Percentiles rank a stretch among this genome's conserved stretches.
Evolutionary conservation across 2,888 invertebrate species (phyloP).

Genomic region (Euphydryas editha): DNA sequence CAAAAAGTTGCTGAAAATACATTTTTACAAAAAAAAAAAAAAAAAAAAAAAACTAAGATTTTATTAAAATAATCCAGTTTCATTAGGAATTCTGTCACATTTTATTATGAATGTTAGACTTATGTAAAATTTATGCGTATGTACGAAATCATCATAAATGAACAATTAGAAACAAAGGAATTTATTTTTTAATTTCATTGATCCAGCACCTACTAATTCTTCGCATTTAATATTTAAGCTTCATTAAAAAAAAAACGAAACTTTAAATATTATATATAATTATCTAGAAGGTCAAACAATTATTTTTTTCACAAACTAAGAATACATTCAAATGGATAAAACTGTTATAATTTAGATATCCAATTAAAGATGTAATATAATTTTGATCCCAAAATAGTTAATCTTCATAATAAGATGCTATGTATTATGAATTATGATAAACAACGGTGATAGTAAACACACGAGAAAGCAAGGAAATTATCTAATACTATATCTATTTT

Average conservation of each 20-base stretch:
- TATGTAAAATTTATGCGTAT: too few relatives aligned
- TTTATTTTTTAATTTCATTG: neutral
- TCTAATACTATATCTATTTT: slow-evolving; percentile 57
- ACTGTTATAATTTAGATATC: slow-evolving; percentile 51
- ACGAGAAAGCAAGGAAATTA: slow-evolving; percentile 53
- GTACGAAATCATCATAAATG: neutral
- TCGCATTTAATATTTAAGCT: neutral
- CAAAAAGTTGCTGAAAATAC: neutral
- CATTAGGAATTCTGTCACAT: too few relatives aligned
- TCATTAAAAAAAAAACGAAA: neutral
- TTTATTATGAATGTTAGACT: too few relatives aligned
- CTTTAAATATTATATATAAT: neutral
- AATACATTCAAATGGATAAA: slow-evolving; percentile 26
- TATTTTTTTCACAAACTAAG: neutral
- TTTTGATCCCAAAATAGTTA: slow-evolving; percentile 74
- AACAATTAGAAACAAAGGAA: neutral
- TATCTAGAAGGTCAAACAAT: too few relatives aligned
- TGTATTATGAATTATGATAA: slow-evolving; percentile 17
- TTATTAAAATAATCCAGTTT: too few relatives aligned
- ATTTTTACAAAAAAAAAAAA: too few relatives aligned
- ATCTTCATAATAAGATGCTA: slow-evolving; percentile 34
- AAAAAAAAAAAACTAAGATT: too few relatives aligned
- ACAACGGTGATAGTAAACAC: slow-evolving; percentile 39
- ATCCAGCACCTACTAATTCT: neutral
- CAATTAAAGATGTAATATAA: slow-evolving; percentile 52